Evolutionary conservation across 1,140 invertebrate genomes (phyloP).

Genomic region (Steinernema feltiae): DNA sequence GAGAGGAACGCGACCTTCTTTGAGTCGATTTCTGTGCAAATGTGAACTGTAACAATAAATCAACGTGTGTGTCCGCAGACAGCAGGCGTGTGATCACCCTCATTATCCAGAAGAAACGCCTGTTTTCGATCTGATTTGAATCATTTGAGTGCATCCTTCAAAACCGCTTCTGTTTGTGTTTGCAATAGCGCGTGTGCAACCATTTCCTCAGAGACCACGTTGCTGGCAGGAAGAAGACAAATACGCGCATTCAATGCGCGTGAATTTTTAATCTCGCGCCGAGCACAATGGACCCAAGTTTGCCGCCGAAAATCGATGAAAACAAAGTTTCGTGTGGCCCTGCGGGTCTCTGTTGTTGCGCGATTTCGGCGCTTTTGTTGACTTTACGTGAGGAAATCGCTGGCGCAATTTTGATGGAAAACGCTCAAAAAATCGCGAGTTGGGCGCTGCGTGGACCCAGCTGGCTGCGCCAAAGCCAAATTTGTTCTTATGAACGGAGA

Average conservation of each 20-base stretch:
- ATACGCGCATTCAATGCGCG: too few species aligned
- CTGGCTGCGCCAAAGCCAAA: background rate
- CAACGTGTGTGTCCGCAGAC: too few species aligned
- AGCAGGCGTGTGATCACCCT: too few species aligned
- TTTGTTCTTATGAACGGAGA: too few species aligned
- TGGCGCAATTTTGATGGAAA: too few species aligned
- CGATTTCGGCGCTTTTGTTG: too few species aligned
- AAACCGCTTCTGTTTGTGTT: background rate
- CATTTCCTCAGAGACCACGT: background rate
- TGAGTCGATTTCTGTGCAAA: background rate
- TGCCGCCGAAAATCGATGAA: background rate
- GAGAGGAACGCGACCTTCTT: conserved; percentile 43
- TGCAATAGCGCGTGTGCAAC: background rate
- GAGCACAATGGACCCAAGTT: conserved; percentile 11
- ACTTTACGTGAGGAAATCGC: too few species aligned
- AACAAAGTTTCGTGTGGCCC: background rate
- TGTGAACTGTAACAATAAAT: background rate
- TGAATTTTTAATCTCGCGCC: background rate
- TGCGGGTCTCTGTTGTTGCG: too few species aligned
- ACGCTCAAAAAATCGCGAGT: too few species aligned
- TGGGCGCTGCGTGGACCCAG: too few species aligned
- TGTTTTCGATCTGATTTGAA: too few species aligned
- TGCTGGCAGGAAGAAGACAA: background rate
- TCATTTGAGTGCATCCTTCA: background rate
- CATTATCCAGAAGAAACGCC: too few species aligned